These are phyloP conservation scores for Biston betularia DNA, from an alignment of 2,888 invertebrate genomes.

Conservation along the genomic window DNA sequence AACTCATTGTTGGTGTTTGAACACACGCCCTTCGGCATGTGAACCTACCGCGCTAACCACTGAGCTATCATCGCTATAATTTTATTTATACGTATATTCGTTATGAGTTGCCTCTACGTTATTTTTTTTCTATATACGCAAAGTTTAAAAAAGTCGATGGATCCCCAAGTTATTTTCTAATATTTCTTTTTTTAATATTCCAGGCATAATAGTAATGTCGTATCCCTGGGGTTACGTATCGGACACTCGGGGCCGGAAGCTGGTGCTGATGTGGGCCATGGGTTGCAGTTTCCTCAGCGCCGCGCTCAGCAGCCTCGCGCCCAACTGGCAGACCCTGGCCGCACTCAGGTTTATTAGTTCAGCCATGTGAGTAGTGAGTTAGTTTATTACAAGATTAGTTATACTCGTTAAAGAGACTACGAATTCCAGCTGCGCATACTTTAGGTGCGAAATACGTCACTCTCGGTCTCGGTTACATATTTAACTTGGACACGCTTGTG, in stretches of 20 bases:
- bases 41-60: too few relatives aligned
- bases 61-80: too few relatives aligned
- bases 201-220: constrained; percentile 50
- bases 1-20: too few relatives aligned
- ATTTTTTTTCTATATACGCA: too few relatives aligned
- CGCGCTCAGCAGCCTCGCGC: constrained; percentile 69
- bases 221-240: constrained; percentile 47
- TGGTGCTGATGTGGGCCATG: constrained; percentile 76
- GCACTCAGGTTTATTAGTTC: constrained; percentile 71
- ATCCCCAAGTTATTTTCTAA: background rate
- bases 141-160: background rate
- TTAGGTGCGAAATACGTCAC: too few relatives aligned
- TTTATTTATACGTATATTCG: too few relatives aligned
- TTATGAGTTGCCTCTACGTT: too few relatives aligned
- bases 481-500: too few relatives aligned
- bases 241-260: constrained; percentile 63
- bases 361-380: constrained; percentile 73
- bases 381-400: background rate
- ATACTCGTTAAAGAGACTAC: too few relatives aligned
- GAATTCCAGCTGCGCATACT: too few relatives aligned
- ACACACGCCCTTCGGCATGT: too few relatives aligned
- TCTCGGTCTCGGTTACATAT: too few relatives aligned
- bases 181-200: background rate
- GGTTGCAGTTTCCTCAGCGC: constrained; percentile 69
- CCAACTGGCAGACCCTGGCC: constrained; percentile 73